phyloP scores from a whole-genome alignment of 2,888 invertebrate genomes.

The Cynaeus angustus region DNA sequence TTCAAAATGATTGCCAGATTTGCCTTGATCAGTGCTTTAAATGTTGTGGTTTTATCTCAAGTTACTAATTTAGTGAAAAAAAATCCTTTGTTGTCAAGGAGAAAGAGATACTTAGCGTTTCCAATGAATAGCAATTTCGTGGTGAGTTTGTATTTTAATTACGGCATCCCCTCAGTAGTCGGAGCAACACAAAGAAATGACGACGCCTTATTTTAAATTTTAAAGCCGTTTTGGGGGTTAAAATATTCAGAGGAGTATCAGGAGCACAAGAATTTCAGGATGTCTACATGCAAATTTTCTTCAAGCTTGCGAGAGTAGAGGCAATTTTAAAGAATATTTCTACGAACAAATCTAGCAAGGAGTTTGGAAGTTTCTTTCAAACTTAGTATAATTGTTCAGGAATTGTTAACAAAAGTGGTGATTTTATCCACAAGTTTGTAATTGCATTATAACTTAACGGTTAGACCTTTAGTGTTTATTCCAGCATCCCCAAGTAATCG shows the following conservation, averaged over 20 bases:
- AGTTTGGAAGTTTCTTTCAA: background rate
- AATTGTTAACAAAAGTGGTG: background rate
- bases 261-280: conserved; percentile 45
- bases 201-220: conserved; percentile 46
- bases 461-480: conserved; percentile 8
- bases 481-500: conserved; percentile 18
- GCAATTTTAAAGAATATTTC: conserved; percentile 1
- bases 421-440: background rate
- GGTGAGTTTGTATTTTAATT: conserved; percentile 58
- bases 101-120: conserved; percentile 72
- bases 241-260: conserved; percentile 52
- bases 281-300: conserved; percentile 41
- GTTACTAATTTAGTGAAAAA: conserved; percentile 52
- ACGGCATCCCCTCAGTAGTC: background rate
- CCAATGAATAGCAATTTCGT: conserved; percentile 72
- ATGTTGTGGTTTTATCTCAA: conserved; percentile 2
- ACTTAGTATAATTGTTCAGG: background rate
- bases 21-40: conserved; percentile 17
- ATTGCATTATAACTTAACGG: background rate
- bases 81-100: conserved; percentile 66
- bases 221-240: conserved; percentile 51
- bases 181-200: conserved; percentile 4
- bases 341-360: background rate
- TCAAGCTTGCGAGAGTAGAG: conserved; percentile 15
- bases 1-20: conserved; percentile 28